A percentile compares a stretch with the other conserved stretches of the same genome.
Evolutionary conservation across 2,113 vertebrate genomes (phyloP).

Genomic region (Eurystomus gularis): DNA sequence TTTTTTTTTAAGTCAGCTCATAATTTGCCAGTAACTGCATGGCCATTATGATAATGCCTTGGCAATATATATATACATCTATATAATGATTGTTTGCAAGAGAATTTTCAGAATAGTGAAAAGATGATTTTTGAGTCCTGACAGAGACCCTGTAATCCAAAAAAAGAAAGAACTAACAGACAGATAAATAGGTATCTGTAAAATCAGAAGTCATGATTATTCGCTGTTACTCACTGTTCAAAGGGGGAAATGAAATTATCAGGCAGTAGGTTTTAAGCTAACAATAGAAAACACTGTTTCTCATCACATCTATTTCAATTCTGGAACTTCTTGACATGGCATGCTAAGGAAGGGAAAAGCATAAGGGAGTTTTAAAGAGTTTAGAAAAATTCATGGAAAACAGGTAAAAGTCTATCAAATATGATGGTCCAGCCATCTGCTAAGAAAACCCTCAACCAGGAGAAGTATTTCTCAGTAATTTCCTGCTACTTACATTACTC

Average conservation of each 20-base stretch:
- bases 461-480: background rate
- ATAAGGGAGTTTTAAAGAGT: background rate
- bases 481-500: background rate
- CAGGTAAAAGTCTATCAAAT: background rate
- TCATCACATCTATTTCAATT: slow-evolving; percentile 32
- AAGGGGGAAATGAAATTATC: slow-evolving; percentile 11
- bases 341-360: background rate
- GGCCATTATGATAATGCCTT: background rate
- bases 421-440: background rate
- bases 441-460: background rate
- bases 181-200: background rate
- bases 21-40: background rate
- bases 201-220: slow-evolving; percentile 32
- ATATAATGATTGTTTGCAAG: background rate
- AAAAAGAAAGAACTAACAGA: background rate
- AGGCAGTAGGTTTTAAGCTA: slow-evolving; percentile 10
- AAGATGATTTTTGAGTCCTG: background rate
- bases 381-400: background rate
- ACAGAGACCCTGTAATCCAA: background rate
- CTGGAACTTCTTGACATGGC: background rate
- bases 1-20: background rate
- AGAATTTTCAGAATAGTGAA: background rate
- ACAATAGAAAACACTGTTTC: slow-evolving; percentile 38
- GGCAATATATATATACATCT: background rate
- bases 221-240: slow-evolving; percentile 23